Evolutionary conservation across 2,888 invertebrate genomes (phyloP), one percentile per base, ranked within the genome.

Genomic region (Oxyscelio sp.): DNA sequence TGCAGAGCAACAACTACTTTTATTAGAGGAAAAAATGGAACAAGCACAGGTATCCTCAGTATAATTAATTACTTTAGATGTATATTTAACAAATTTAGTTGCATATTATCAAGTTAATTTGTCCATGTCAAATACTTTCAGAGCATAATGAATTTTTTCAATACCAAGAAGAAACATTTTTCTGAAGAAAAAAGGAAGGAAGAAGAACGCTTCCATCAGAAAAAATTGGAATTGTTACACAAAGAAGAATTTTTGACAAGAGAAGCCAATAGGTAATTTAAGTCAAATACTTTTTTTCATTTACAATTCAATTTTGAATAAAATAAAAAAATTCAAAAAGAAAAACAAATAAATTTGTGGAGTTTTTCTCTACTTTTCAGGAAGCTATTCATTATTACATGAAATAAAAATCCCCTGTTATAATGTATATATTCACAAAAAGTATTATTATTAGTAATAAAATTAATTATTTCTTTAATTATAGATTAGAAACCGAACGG

Each of bases 21-120:
- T 73, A 2, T 83, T 94, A 4, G 90, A 92, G 73, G 82, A 89
- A 43, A 93, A 93, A 85, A 86, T 93, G 38, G 86, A 90, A 21
- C 88, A 92, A 63, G 91, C 90, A 9, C 92, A 94, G 87, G 93
- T 93, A 48, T n/a, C n/a, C n/a, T n/a, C n/a, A n/a, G n/a, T n/a
- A n/a, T n/a, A n/a, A n/a, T n/a, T n/a, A n/a, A n/a, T n/a, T n/a
- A n/a, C n/a, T n/a, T 45, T 13, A 24, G 11, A 45, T 21, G 48
- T 65, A n/a, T 13, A 45, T 24, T 54, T 21, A 4, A 13, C 15
- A 2, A 54, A 63, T 66, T 48, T 61, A 15, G 48, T 52, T 73
- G 15, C 45, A 45, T 34, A 34, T 4, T 34, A 5, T 45, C 11
- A n/a, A 9, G 22, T n/a, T 45, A 13, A 31, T 66, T 50, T 15